phyloP scores from a whole-genome alignment of 2,113 vertebrate genomes.

The Misgurnus mizolepis region DNA sequence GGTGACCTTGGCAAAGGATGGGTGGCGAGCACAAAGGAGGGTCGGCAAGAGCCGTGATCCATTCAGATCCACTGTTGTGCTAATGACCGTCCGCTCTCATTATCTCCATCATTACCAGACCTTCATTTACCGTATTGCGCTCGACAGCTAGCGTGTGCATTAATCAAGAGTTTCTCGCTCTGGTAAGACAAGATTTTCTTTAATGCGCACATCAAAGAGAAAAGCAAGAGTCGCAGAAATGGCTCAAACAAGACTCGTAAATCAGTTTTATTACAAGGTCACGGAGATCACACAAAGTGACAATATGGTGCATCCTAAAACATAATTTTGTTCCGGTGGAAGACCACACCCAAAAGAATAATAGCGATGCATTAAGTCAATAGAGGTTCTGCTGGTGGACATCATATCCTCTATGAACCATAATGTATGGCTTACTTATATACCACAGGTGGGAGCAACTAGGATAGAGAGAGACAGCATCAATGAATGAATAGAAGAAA shows the following conservation, averaged over 20 bases:
- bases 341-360: background rate
- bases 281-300: background rate
- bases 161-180: constrained; percentile 40
- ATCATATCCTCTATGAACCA: no score
- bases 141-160: constrained; percentile 20
- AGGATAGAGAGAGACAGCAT: no score
- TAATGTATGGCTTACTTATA: no score
- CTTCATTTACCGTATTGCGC: constrained; percentile 37
- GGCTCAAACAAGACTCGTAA: constrained; percentile 4
- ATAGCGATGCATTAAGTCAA: no score
- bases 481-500: no score
- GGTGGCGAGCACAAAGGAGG: constrained; percentile 23
- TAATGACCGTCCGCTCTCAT: constrained; percentile 48
- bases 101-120: constrained; percentile 42
- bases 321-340: background rate
- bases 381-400: no score
- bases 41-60: constrained; percentile 7
- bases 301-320: background rate
- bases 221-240: background rate
- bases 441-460: no score
- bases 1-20: constrained; percentile 44
- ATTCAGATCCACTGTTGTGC: constrained; percentile 45
- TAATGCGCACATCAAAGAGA: constrained; percentile 26
- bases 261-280: background rate
- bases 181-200: constrained; percentile 15